A percentile compares a stretch with the other conserved stretches of the same genome.
phyloP scores from a whole-genome alignment of 2,797 vertebrate species.

The Arctocebus calabarensis region DNA sequence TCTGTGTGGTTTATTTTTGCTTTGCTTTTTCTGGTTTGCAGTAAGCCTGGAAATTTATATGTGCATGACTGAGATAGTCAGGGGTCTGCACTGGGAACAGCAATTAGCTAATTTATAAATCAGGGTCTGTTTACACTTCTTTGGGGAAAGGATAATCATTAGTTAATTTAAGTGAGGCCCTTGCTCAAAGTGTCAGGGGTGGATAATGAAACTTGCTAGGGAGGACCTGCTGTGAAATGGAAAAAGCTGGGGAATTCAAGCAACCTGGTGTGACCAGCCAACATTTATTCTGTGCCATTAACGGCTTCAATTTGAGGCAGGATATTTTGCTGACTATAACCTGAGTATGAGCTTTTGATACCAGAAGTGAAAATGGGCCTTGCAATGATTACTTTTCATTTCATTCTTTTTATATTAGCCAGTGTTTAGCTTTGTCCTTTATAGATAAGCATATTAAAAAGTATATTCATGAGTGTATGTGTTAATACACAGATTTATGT shows the following conservation, averaged over 20 bases:
- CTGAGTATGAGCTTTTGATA: slow-evolving; percentile 54
- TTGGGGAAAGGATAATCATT: slow-evolving; percentile 76
- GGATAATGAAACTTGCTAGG: slow-evolving; percentile 68
- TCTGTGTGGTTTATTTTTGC: slow-evolving; percentile 66
- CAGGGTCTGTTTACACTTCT: slow-evolving; percentile 77
- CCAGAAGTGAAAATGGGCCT: slow-evolving; percentile 57
- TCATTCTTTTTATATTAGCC: not conserved
- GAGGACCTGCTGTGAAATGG: slow-evolving; percentile 68
- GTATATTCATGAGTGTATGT: not conserved
- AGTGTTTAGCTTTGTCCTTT: not conserved
- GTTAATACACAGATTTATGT: not conserved
- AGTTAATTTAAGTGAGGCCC: slow-evolving; percentile 79
- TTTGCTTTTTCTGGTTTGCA: slow-evolving; percentile 54
- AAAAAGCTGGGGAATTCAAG: slow-evolving; percentile 61
- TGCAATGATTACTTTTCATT: not conserved
- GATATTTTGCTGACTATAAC: slow-evolving; percentile 45
- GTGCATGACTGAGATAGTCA: slow-evolving; percentile 54
- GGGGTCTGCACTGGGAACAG: slow-evolving; percentile 53
- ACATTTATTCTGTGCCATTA: slow-evolving; percentile 55
- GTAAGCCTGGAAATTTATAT: slow-evolving; percentile 70
- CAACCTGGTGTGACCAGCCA: slow-evolving; percentile 59
- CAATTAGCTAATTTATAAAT: slow-evolving; percentile 82
- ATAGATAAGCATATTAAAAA: not conserved
- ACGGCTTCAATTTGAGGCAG: slow-evolving; percentile 41
- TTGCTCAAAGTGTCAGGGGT: slow-evolving; percentile 56